Evolutionary conservation across 2,113 vertebrate genomes (phyloP), one percentile per base, ranked within the genome.

Genomic region (Cacatua alba): DNA sequence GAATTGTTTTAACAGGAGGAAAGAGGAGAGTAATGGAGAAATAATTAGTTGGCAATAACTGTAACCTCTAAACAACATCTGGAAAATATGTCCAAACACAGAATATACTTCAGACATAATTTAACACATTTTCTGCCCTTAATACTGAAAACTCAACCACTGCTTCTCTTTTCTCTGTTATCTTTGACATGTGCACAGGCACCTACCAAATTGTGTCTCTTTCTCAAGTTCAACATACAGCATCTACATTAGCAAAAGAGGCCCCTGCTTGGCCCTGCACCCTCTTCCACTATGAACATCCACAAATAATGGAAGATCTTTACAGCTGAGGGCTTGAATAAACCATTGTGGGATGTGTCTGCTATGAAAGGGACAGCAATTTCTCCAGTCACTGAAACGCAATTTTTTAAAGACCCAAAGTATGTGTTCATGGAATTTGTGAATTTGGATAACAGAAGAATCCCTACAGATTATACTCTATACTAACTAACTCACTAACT

Each of bases 301-400:
- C 64, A 41, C 53, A 39, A 31, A 68, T 17, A 28, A 65, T 23
- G 23, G 41, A 48, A 60, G 12, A 17, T 39, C 25, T 53, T 52
- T 48, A 48, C 49, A 82, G 64, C 17, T 25, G 44, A 53, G 31
- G 41, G 57, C 49, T 18, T 76, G 35, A 57, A 67, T 28, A 88
- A 86, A 52, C 64, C n/a, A n/a, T 26, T 48, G 46, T 31, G 21
- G 48, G 37, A 52, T 52, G 23, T 44, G 65, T 70, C 52, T 86
- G 80, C 91, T 93, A 14, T 72, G 80, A 69, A 94, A 55, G 35
- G 15, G 25, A 33, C 52, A 69, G 69, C 62, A 92, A 62, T 78
- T 79, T 35, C n/a, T 94, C 79, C 62, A 77, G 59, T 87, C 80
- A 80, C 78, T 94, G 65, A 83, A 91, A 86, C 93, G 53, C 52